Percentiles rank a stretch among this genome's conserved stretches.
Conservation (phyloP, 2,888 invertebrate genomes). For the Thereva nobilitata region DNA sequence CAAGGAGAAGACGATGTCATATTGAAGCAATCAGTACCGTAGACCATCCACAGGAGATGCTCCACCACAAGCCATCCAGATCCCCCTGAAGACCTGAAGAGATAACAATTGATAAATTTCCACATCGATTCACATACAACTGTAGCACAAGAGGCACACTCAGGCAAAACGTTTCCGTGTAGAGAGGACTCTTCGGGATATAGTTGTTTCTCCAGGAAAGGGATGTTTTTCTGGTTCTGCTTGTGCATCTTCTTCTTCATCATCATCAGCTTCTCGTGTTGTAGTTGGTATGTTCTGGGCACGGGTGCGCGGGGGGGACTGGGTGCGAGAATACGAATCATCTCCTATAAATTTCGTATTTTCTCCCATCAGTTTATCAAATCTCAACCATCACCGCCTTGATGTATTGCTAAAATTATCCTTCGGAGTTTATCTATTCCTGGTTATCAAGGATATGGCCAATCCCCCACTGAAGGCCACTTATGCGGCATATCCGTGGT, state of each 20-base stretch:
- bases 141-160: no score
- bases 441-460: conserved; percentile 15
- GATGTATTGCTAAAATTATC: conserved; percentile 30
- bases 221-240: no score
- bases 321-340: conserved; percentile 2
- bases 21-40: conserved; percentile 14
- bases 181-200: no score
- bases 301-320: background rate
- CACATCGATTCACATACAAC: background rate
- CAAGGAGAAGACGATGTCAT: conserved; percentile 31
- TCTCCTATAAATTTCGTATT: conserved; percentile 21
- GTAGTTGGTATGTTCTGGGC: no score
- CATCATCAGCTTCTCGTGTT: no score
- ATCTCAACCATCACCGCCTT: conserved; percentile 16
- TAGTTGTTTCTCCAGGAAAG: no score
- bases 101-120: conserved; percentile 17
- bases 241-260: no score
- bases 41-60: background rate
- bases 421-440: conserved; percentile 18
- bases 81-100: conserved; percentile 1
- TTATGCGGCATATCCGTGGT: conserved; percentile 22
- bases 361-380: conserved; percentile 27
- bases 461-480: conserved; percentile 14
- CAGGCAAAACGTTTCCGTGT: no score
- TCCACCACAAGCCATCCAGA: conserved; percentile 1